Percentiles rank a stretch among this genome's conserved stretches.
These are phyloP conservation scores for Craniophora ligustri DNA, from an alignment of 2,888 invertebrate species.

Conservation along the genomic window DNA sequence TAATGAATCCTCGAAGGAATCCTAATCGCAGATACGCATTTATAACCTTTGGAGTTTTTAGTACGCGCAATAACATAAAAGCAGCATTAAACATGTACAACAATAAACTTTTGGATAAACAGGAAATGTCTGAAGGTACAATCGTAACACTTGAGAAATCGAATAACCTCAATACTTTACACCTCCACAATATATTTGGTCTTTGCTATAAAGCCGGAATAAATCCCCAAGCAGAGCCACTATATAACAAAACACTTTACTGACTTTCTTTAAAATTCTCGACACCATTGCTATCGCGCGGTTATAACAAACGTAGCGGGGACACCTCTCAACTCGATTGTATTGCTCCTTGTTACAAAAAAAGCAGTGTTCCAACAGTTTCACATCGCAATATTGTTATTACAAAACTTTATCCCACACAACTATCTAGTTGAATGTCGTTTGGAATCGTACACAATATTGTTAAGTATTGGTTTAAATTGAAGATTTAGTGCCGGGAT, in stretches of 20 bases:
- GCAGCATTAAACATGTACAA: background rate
- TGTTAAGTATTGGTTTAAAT: slow-evolving; percentile 49
- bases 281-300: slow-evolving; percentile 44
- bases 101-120: background rate
- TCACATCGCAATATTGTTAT: slow-evolving; percentile 63
- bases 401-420: slow-evolving; percentile 61
- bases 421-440: slow-evolving; percentile 34
- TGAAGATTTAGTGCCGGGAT: slow-evolving; percentile 40
- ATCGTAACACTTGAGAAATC: slow-evolving; percentile 24
- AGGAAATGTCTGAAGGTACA: background rate
- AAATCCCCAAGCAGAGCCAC: slow-evolving; percentile 34
- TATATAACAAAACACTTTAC: slow-evolving; percentile 51
- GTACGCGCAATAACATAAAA: too few species aligned
- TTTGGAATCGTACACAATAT: slow-evolving; percentile 40
- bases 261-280: slow-evolving; percentile 50
- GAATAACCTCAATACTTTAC: slow-evolving; percentile 40
- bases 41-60: too few species aligned
- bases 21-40: too few species aligned
- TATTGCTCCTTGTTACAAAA: slow-evolving; percentile 49
- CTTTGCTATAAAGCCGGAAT: slow-evolving; percentile 23
- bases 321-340: slow-evolving; percentile 56
- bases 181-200: slow-evolving; percentile 31
- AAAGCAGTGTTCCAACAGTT: slow-evolving; percentile 52
- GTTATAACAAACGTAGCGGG: slow-evolving; percentile 43
- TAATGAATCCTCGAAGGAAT: too few species aligned